These are phyloP conservation scores for Grus americana DNA, from an alignment of 2,113 vertebrate species.

Conservation along the genomic window DNA sequence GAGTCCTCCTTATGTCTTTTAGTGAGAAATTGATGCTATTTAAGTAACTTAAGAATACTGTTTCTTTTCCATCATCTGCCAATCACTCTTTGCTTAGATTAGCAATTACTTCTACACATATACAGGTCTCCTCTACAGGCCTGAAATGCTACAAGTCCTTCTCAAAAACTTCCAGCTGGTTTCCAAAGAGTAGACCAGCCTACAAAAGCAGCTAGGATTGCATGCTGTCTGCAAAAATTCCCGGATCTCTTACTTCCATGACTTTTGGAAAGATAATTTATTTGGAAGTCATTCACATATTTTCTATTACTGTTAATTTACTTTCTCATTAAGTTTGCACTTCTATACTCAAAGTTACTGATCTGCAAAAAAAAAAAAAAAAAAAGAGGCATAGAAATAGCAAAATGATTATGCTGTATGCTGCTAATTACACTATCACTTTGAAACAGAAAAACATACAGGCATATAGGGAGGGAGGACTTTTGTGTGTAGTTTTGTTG, in stretches of 20 bases:
- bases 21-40: neutral
- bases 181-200: neutral
- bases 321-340: neutral
- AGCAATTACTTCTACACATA: neutral
- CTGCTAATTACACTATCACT: neutral
- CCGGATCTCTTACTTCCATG: neutral
- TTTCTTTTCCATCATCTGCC: neutral
- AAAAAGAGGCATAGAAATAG: neutral
- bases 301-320: neutral
- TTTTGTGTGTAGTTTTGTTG: neutral
- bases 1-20: neutral
- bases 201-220: neutral
- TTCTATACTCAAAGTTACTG: neutral
- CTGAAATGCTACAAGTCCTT: neutral
- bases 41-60: neutral
- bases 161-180: neutral
- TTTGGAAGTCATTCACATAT: neutral
- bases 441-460: neutral
- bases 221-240: neutral
- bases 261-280: neutral
- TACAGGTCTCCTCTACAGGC: neutral
- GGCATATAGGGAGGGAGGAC: neutral
- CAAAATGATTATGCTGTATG: neutral
- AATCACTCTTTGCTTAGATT: neutral
- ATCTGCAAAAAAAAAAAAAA: neutral